These are phyloP conservation scores for Apis cerana DNA, from an alignment of 1,140 invertebrate species.

Conservation along the genomic window DNA sequence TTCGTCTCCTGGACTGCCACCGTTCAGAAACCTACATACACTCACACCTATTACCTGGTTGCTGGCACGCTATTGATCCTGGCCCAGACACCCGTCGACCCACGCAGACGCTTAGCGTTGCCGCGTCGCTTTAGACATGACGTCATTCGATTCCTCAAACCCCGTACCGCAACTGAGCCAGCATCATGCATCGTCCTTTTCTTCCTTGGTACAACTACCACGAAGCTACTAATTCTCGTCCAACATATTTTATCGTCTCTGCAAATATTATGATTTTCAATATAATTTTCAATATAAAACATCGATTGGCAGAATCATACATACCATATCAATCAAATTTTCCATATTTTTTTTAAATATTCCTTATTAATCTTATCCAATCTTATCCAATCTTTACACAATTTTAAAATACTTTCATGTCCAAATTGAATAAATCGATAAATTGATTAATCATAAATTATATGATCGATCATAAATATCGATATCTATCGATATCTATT, in stretches of 20 bases:
- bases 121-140: constrained; percentile 81
- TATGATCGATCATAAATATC: too few species aligned
- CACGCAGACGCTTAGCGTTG: constrained; percentile 79
- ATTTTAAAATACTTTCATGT: too few species aligned
- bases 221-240: background rate
- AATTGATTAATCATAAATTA: too few species aligned
- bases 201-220: constrained; percentile 24
- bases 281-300: too few species aligned
- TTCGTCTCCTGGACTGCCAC: constrained; percentile 79
- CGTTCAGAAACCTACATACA: constrained; percentile 75
- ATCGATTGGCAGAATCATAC: background rate
- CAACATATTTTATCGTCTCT: constrained; percentile 4
- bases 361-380: background rate
- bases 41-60: constrained; percentile 77
- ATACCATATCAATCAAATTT: background rate
- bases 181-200: constrained; percentile 33
- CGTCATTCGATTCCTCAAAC: constrained; percentile 70
- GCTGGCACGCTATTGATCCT: constrained; percentile 80
- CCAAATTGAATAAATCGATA: too few species aligned
- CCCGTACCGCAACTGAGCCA: background rate
- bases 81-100: constrained; percentile 76
- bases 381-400: too few species aligned
- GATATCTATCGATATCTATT: too few species aligned
- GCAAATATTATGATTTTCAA: constrained; percentile 9
- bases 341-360: background rate